These are phyloP conservation scores for Heliothis virescens DNA, from an alignment of 1,140 invertebrate genomes.

Conservation along the genomic window DNA sequence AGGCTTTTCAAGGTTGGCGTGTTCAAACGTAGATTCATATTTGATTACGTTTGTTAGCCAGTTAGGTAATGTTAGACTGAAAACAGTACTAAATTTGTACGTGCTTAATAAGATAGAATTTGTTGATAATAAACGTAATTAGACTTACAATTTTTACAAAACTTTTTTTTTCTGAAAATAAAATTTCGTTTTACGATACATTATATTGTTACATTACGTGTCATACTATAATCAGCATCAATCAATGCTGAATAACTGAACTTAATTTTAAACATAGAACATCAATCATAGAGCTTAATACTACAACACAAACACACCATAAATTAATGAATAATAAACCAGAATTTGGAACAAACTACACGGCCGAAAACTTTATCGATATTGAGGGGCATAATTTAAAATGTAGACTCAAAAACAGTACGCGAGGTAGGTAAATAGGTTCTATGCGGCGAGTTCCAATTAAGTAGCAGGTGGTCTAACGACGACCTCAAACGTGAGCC, in stretches of 20 bases:
- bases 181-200: background rate
- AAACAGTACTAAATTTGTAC: background rate
- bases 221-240: no score
- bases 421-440: background rate
- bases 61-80: background rate
- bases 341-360: background rate
- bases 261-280: no score
- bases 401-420: background rate
- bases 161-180: no score
- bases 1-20: background rate
- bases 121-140: background rate
- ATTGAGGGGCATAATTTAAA: background rate
- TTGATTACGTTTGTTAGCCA: constrained; percentile 2
- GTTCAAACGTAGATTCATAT: background rate
- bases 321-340: no score
- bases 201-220: no score
- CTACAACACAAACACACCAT: no score
- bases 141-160: background rate
- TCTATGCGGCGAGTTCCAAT: background rate
- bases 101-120: constrained; percentile 3
- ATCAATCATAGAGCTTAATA: no score
- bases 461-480: constrained; percentile 7
- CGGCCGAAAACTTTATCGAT: background rate
- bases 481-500: background rate
- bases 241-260: no score